These are phyloP conservation scores for Phrynosoma platyrhinos DNA, from an alignment of 2,113 vertebrate genomes.

Conservation along the genomic window DNA sequence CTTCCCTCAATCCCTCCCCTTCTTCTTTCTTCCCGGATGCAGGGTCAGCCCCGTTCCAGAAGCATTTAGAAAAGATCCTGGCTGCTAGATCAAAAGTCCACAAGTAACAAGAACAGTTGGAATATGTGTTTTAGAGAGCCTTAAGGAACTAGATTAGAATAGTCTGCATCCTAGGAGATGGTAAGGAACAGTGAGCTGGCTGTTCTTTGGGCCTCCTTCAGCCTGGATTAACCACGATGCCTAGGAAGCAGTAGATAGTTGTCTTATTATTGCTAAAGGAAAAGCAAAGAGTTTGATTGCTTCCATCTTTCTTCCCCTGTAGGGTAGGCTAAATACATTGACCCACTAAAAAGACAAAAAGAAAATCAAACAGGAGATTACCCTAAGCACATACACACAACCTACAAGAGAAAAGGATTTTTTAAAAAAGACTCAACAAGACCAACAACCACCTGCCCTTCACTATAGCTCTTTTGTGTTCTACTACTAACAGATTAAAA, in stretches of 20 bases:
- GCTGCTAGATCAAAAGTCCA: background rate
- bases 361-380: too few species aligned
- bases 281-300: background rate
- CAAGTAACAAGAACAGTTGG: background rate
- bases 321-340: too few species aligned
- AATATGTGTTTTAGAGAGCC: background rate
- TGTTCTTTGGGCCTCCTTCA: background rate
- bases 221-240: background rate
- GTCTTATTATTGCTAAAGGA: background rate
- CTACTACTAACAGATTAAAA: too few species aligned
- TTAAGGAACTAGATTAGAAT: background rate
- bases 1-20: background rate
- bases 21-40: background rate
- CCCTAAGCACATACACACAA: too few species aligned
- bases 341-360: too few species aligned
- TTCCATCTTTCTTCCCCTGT: background rate
- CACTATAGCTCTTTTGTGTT: too few species aligned
- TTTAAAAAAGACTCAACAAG: too few species aligned
- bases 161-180: background rate
- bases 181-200: background rate
- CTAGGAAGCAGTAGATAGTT: background rate
- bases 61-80: background rate
- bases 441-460: too few species aligned
- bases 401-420: too few species aligned
- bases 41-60: constrained; percentile 2